Base-by-base conservation (phyloP, 2,113 vertebrate genomes). In the Lucifuga dentata region DNA sequence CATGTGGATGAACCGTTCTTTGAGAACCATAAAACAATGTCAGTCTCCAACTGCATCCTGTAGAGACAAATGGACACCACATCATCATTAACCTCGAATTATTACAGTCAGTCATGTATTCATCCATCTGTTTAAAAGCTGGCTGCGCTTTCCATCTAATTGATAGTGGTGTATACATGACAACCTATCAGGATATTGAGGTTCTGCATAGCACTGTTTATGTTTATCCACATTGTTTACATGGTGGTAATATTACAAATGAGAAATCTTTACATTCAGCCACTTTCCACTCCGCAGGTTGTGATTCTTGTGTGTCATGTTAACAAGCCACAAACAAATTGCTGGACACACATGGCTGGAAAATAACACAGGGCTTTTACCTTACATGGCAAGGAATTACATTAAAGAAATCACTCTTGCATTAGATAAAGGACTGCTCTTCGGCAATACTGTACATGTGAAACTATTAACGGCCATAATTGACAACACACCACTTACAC, bases 371-470 rank as follows among this genome's bases (percentile, higher is more conserved):
- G n/a, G 40, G 45, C 45, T 78, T 76, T 85, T 76, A 62, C 44
- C 73, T 75, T 60, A 70, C 45, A 62, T 46, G 15, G 23, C 46
- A 50, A 49, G 39, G 36, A 67, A 78, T 44, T 21, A 35, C 73
- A 73, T 76, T 73, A 83, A 76, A 53, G 45, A 68, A 76, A 76
- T 53, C 69, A 68, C 29, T 75, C 49, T 68, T 63, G 57, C 38
- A 32, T 62, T 46, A 36, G 55, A 70, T 57, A 44, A 44, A 62
- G n/a, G 46, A 35, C 13, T 67, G 49, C 52, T 75, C 49, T 32
- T 21, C 12, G 26, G 61, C 44, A 48, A 33, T 12, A 35, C 20
- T 70, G 53, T 59, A 52, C 73, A 68, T 52, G 75, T 46, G 48
- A 52, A 71, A 49, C 69, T 61, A 68, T 79, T 70, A 72, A 69